Evolutionary conservation across 2,888 invertebrate genomes (phyloP), one percentile per base, ranked within the genome.

Genomic region (Odontothrips loti): DNA sequence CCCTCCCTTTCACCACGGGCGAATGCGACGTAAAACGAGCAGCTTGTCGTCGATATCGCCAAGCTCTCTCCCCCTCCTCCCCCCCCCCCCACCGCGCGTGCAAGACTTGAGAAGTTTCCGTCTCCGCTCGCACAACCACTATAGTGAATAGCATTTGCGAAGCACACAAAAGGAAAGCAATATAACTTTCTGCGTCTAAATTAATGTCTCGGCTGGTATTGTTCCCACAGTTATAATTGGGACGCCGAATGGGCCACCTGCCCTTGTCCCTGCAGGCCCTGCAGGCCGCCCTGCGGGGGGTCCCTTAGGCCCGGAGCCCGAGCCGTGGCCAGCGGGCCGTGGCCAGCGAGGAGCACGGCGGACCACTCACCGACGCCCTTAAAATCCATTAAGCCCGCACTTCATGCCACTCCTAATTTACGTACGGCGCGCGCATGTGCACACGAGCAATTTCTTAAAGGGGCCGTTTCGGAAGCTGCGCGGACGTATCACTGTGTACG

Each of bases 191-290:
- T 12, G 23, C 68, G 27, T 75, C 68, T 75, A 75, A 75, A 75
- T 75, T 75, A 75, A 75, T 75, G 68, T 75, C 68, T 11, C 4
- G 27, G 68, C 34, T 27, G n/a, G 68, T 75, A 75, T 75, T 75
- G 68, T 75, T 27, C 68, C 68, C 68, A 27, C 68, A 75, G 68
- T 75, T 75, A 75, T 75, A 75, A 75, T 75, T 75, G 68, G 34
- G 68, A 8, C 23, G 68, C 68, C 3, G 23, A 75, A 75, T 75
- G 68, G 68, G 68, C 15, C 17, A 15, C 17, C 6, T 17, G 20
- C 20, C 20, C 58, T 20, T 58, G 20, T 11, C 58, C 58, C 20
- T 15, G 20, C 17, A 58, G 20, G 15, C 58, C 58, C 15, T 17
- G 1, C 51, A 15, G 51, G 51, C 51, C 51, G 48, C 51, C 1